Conservation (phyloP, 2,113 vertebrate species). For the Talpa occidentalis region DNA sequence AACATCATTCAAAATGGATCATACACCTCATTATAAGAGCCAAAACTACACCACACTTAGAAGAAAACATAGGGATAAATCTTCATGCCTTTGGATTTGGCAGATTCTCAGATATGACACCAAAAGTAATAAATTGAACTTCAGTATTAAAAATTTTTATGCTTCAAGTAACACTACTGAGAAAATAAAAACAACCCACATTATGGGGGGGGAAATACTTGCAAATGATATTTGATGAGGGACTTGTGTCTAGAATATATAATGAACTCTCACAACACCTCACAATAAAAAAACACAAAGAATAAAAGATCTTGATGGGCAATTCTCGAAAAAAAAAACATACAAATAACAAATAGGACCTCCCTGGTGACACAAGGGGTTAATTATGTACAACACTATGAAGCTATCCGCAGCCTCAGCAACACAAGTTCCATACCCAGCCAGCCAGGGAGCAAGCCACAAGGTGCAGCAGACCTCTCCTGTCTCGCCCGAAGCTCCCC, state of each 20-base stretch:
- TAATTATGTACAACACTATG: too few species aligned
- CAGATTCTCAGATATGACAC: background rate
- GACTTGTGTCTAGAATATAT: too few species aligned
- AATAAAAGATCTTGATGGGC: background rate
- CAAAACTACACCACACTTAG: background rate
- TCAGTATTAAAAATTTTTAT: background rate
- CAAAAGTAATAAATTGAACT: background rate
- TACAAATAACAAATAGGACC: background rate
- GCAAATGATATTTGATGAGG: background rate
- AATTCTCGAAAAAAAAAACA: background rate
- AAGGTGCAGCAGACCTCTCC: too few species aligned
- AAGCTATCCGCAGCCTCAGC: too few species aligned
- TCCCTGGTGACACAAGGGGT: too few species aligned
- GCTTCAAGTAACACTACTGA: background rate
- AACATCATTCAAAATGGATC: background rate
- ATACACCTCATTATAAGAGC: background rate
- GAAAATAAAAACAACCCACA: background rate
- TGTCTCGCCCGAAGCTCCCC: too few species aligned
- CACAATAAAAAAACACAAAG: background rate
- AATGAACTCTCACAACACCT: background rate
- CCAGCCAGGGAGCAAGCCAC: too few species aligned
- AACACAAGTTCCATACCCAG: too few species aligned
- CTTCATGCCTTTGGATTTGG: background rate
- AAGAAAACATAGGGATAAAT: background rate
- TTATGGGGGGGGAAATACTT: background rate